phyloP scores from a whole-genome alignment of 2,888 invertebrate species.

The Microplitis deprimator region DNA sequence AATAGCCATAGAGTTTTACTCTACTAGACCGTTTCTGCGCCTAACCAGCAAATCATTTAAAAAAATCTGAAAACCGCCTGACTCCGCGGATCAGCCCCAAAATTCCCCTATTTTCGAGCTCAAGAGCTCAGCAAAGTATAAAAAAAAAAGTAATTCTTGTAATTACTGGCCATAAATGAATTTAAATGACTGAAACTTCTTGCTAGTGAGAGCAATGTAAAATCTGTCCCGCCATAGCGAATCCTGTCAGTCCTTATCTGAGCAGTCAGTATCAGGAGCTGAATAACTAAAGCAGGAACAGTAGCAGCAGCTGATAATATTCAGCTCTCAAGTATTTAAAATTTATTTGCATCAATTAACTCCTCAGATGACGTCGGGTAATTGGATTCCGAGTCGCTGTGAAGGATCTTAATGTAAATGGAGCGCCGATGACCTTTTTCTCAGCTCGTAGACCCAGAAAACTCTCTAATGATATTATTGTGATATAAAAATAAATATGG shows the following conservation, averaged over 20 bases:
- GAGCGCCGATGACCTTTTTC: conserved; percentile 23
- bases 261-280: conserved; percentile 33
- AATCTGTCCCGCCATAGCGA: conserved; percentile 23
- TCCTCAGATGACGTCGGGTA: conserved; percentile 60
- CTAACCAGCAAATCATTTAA: too few species aligned
- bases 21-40: too few species aligned
- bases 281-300: neutral
- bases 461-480: neutral
- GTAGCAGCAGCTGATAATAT: conserved; percentile 29
- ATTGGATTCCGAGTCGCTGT: conserved; percentile 57
- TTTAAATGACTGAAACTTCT: too few species aligned
- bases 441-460: neutral
- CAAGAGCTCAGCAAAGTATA: too few species aligned
- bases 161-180: too few species aligned
- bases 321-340: conserved; percentile 58
- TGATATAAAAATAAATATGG: neutral
- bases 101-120: too few species aligned
- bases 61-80: too few species aligned
- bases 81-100: too few species aligned
- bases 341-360: conserved; percentile 64
- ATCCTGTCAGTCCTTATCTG: conserved; percentile 45
- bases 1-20: neutral
- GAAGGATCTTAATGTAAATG: conserved; percentile 18
- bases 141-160: too few species aligned
- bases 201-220: too few species aligned